Evolutionary conservation across 2,888 invertebrate genomes (phyloP), one percentile per base, ranked within the genome.

Genomic region (Phasia obesa): DNA sequence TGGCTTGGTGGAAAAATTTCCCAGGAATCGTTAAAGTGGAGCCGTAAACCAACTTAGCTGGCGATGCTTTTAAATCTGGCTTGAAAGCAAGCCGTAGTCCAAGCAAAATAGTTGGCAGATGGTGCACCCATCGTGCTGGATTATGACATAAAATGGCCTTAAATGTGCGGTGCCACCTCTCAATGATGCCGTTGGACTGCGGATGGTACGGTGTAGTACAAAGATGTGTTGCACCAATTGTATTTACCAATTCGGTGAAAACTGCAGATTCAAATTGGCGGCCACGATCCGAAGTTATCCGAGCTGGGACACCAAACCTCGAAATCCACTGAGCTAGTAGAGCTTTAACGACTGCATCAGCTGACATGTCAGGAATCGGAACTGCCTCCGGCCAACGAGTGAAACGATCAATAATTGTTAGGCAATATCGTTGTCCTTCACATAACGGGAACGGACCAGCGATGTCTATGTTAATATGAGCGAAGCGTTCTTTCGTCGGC

Each of bases 11-110:
- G 25, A 76, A 69, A 47, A 76, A 76, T 67, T 76, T 60, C 2
- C 51, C 69, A 13, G 76, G 76, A 23, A 76, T 47, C 21, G 21
- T 60, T 51, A 67, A 55, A 2, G 67, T 75, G 2, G 75, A 31
- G 17, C 75, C 75, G 35, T 67, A 75, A 4, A 55, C 55, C 4
- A 75, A 27, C 44, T 53, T 53, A 25, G 74, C 74, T 15, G 74
- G 64, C 21, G 64, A 75, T 11, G 74, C 64, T 13, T 65, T 60
- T n/a, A 64, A 42, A 47, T 75, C 57, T 13, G 44, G 55, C 31
- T 75, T 75, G 27, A 55, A 53, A 11, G 31, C 44, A 21, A 75
- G 55, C 31, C 31, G 31, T 31, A 31, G 31, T 31, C 31, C 31
- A 31, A 31, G 31, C 31, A 31, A 31, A 31, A 75, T 65, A 2